Conservation (phyloP, 2,113 vertebrate genomes). For the Vidua macroura region DNA sequence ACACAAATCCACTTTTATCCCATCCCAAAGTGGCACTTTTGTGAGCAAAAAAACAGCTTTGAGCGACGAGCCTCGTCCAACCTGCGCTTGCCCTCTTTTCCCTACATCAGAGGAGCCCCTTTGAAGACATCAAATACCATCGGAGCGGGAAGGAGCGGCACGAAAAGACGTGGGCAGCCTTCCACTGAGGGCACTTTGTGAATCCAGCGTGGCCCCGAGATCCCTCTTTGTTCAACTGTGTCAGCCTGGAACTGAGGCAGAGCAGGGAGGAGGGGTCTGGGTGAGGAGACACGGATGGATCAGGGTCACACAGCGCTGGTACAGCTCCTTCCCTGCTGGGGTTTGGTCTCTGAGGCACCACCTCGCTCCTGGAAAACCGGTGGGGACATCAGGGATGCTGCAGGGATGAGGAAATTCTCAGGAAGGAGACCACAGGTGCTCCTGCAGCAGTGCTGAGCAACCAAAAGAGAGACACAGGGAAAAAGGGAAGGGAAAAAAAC, state of each 20-base stretch:
- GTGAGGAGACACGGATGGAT: not conserved
- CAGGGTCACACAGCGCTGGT: fast-evolving
- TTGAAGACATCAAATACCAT: not conserved
- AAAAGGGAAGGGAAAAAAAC: too few species aligned
- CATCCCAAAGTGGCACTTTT: not conserved
- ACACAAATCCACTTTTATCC: not conserved
- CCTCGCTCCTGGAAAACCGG: not conserved
- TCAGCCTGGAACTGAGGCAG: not conserved
- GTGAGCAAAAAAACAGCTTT: not conserved
- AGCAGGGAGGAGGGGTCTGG: not conserved
- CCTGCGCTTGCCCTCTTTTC: not conserved
- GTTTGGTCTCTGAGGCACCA: not conserved
- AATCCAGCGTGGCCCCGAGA: not conserved
- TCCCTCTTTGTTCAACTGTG: not conserved
- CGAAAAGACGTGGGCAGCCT: not conserved
- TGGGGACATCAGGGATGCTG: not conserved
- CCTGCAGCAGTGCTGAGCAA: fast-evolving
- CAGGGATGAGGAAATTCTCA: not conserved
- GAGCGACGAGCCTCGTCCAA: not conserved
- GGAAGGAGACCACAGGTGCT: not conserved
- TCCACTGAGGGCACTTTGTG: not conserved
- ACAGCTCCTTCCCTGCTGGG: fast-evolving
- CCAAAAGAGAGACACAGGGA: not conserved
- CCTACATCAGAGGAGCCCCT: not conserved
- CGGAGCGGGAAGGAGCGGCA: not conserved